Evolutionary conservation across 2,113 vertebrate species (phyloP).

Genomic region (Arenaria interpres): DNA sequence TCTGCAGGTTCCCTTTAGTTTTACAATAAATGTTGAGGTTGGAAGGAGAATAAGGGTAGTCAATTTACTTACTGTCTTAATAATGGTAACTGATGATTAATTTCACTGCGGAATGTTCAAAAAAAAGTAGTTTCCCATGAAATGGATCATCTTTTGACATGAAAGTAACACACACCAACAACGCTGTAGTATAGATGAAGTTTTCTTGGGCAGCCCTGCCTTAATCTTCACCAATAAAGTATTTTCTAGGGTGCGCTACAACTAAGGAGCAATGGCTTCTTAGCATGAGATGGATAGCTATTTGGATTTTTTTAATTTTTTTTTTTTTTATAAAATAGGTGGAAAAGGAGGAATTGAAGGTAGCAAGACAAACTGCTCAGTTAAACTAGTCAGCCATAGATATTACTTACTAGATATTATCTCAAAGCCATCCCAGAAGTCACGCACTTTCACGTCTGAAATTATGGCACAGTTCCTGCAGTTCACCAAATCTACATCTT

Average conservation of each 20-base stretch:
- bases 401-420: constrained; percentile 88
- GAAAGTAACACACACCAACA: background rate
- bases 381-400: constrained; percentile 48
- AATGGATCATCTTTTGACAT: background rate
- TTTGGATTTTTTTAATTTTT: background rate
- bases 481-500: constrained; percentile 98
- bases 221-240: background rate
- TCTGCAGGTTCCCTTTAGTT: background rate
- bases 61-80: background rate
- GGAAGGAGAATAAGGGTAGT: background rate
- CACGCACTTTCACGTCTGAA: constrained; percentile 97
- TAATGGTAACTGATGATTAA: background rate
- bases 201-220: background rate
- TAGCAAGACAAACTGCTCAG: constrained; percentile 35
- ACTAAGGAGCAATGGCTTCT: background rate
- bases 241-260: background rate
- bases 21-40: background rate
- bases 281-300: background rate
- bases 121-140: background rate
- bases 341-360: background rate
- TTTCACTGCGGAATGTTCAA: background rate
- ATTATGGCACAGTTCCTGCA: constrained; percentile 98
- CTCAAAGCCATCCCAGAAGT: constrained; percentile 99
- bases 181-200: background rate
- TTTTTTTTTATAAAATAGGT: background rate